Evolutionary conservation across 2,113 vertebrate species (phyloP), one percentile per base, ranked within the genome.

Genomic region (Trematomus loennbergii): DNA sequence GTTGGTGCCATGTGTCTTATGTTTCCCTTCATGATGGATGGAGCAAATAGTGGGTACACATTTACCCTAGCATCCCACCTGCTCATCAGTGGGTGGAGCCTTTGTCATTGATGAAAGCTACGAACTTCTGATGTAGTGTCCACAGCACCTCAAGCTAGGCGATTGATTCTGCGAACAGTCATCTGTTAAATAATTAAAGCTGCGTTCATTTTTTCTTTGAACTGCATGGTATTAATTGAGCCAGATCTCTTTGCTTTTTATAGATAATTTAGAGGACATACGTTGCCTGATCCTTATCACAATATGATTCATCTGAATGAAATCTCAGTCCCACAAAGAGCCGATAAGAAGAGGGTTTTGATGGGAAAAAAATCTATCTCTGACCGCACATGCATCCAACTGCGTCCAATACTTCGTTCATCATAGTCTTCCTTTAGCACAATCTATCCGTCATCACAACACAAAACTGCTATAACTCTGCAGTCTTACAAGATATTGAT

Each of bases 11-110:
- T 82, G 86, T 84, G 83, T 80, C 81, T 48, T 80, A 33, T 36
- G 72, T 90, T 91, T 81, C 90, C 87, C 50, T 48, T 17, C 8
- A 15, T 92, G 92, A 94, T 93, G 88, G 93, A 93, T 92, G 86
- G 68, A 55, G 62, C 12, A 55, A 77, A 78, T 84, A 82, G 36
- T 69, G 25, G 61, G 78, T 84, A 79, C 67, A 81, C 66, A 77
- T 84, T 90, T 71, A 89, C 88, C 81, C 40, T 62, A 79, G 0
- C 55, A 60, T 83, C 79, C 90, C 91, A 89, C 87, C 90, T 93
- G 91, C 87, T 91, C 88, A 72, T 78, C 48, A 63, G 62, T 71
- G 12, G 75, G 66, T 52, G 50, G 76, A 84, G 69, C 62, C 12
- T 67, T 83, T 67, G 43, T 77, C 43, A 45, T 60, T 12, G 52